A percentile compares a stretch with the other conserved stretches of the same genome.
Conservation (phyloP, 2,888 invertebrate genomes). For the Onchidella celtica region DNA sequence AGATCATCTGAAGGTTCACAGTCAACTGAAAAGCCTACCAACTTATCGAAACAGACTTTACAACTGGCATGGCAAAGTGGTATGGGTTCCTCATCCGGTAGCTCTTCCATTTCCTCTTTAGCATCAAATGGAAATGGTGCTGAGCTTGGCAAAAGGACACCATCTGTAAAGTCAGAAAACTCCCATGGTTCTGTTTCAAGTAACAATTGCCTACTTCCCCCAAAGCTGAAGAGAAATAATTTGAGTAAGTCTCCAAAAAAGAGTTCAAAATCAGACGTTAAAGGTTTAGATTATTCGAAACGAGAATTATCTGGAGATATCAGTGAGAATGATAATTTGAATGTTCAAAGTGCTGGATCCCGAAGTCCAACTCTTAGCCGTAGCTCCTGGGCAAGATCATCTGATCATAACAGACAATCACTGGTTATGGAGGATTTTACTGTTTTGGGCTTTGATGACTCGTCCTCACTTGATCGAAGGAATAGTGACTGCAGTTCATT, state of each 20-base stretch:
- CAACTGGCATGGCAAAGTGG: conserved; percentile 54
- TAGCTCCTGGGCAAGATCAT: conserved; percentile 28
- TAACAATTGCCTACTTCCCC: conserved; percentile 51
- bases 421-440: conserved; percentile 22
- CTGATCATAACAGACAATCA: conserved; percentile 33
- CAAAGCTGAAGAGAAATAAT: conserved; percentile 1
- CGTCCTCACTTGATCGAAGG: conserved; percentile 25
- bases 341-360: conserved; percentile 3
- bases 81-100: conserved; percentile 48
- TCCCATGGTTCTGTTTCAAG: conserved; percentile 28
- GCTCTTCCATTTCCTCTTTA: conserved; percentile 51
- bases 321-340: conserved; percentile 25
- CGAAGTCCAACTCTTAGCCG: conserved; percentile 34
- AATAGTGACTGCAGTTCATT: conserved; percentile 22
- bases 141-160: not conserved
- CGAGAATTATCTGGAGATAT: conserved; percentile 1
- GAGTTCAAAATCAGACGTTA: not conserved
- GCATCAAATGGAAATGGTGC: conserved; percentile 41
- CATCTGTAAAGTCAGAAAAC: conserved; percentile 33
- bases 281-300: not conserved
- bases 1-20: conserved; percentile 2
- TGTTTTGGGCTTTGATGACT: conserved; percentile 29
- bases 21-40: not conserved
- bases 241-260: conserved; percentile 14
- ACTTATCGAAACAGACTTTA: conserved; percentile 34